phyloP scores from a whole-genome alignment of 1,140 invertebrate species.

The Trichonephila clavipes region DNA sequence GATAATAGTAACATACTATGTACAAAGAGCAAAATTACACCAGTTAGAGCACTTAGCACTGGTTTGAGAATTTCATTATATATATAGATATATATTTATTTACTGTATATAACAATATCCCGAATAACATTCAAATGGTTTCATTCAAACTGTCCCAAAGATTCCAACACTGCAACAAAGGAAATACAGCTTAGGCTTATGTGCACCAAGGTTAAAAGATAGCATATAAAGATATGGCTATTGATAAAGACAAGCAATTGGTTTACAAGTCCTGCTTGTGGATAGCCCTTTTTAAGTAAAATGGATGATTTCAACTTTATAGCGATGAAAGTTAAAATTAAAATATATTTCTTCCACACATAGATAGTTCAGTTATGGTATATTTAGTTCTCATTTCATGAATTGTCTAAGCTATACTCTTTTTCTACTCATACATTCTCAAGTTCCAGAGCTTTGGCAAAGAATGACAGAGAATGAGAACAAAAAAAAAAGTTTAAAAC shows the following conservation, averaged over 20 bases:
- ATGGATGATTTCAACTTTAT: conserved; percentile 32
- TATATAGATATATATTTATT: conserved; percentile 75
- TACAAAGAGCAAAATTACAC: conserved; percentile 76
- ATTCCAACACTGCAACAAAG: conserved; percentile 62
- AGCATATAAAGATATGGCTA: conserved; percentile 68
- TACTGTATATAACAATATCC: conserved; percentile 76
- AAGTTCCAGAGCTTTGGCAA: conserved; percentile 69
- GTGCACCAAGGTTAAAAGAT: conserved; percentile 70
- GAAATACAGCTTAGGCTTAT: conserved; percentile 62
- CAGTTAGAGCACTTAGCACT: conserved; percentile 56
- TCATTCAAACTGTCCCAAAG: conserved; percentile 65
- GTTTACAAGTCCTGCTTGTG: conserved; percentile 61
- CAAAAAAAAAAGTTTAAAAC: conserved; percentile 38
- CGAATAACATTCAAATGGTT: conserved; percentile 70
- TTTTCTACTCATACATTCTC: conserved; percentile 38
- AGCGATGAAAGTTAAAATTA: conserved; percentile 49
- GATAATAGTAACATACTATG: conserved; percentile 74
- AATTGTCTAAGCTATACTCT: conserved; percentile 57
- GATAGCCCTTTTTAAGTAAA: conserved; percentile 53
- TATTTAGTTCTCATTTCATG: conserved; percentile 41
- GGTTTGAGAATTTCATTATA: conserved; percentile 63
- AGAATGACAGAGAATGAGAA: conserved; percentile 3
- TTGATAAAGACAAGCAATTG: conserved; percentile 55
- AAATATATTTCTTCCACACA: conserved; percentile 46
- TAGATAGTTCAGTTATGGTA: conserved; percentile 23